phyloP scores from a whole-genome alignment of 1,140 invertebrate genomes.

The Pinna nobilis region DNA sequence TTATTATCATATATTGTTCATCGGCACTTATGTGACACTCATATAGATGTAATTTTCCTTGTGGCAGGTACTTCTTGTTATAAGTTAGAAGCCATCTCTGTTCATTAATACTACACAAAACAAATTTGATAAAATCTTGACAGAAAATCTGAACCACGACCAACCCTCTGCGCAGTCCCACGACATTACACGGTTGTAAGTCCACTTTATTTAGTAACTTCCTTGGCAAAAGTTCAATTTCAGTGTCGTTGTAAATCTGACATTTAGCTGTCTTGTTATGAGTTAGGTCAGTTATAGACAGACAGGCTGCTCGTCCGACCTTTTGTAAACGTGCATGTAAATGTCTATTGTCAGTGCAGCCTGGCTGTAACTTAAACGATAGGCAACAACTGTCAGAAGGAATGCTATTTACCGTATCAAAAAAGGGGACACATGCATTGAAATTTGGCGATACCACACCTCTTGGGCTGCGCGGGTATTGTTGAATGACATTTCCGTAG shows the following conservation, averaged over 20 bases:
- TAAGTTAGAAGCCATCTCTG: slow-evolving; percentile 28
- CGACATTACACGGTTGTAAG: slow-evolving; percentile 42
- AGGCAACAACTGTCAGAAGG: slow-evolving; percentile 34
- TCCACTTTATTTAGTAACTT: slow-evolving; percentile 23
- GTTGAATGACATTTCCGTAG: slow-evolving; percentile 9
- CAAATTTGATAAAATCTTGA: slow-evolving; percentile 35
- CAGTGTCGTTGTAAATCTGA: slow-evolving; percentile 25
- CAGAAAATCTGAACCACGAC: slow-evolving; percentile 35
- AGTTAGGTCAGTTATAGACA: slow-evolving; percentile 26
- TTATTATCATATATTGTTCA: slow-evolving; percentile 30
- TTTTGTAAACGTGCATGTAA: slow-evolving; percentile 39
- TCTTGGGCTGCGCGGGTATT: background rate
- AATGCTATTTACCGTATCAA: slow-evolving; percentile 2
- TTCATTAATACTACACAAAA: slow-evolving; percentile 30
- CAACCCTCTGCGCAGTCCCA: slow-evolving; percentile 31
- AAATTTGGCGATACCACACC: background rate
- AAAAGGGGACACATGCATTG: slow-evolving; percentile 6
- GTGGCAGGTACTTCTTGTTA: slow-evolving; percentile 22
- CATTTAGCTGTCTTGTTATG: slow-evolving; percentile 17
- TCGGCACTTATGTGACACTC: slow-evolving; percentile 36
- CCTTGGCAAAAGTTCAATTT: slow-evolving; percentile 27
- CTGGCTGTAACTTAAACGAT: slow-evolving; percentile 29
- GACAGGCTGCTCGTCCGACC: slow-evolving; percentile 21
- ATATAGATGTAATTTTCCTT: slow-evolving; percentile 34
- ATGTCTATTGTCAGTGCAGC: slow-evolving; percentile 36